These are phyloP conservation scores for Gracilinanus agilis DNA, from an alignment of 2,113 vertebrate species.

Conservation along the genomic window DNA sequence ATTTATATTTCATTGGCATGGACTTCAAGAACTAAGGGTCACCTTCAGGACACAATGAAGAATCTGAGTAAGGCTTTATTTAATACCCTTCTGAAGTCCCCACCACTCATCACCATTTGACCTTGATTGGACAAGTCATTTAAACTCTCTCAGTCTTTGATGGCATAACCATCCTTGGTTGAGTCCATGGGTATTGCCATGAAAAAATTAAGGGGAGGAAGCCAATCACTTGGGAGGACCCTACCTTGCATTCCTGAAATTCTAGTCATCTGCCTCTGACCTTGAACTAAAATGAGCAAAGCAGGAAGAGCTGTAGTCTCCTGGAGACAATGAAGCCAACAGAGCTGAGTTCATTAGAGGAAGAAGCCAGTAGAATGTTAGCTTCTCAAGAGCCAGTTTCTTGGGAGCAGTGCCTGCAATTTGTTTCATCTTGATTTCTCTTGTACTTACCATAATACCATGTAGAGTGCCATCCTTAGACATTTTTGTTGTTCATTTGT, in stretches of 20 bases:
- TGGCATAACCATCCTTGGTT: background rate
- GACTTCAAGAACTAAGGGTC: background rate
- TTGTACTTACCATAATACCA: background rate
- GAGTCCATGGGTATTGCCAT: background rate
- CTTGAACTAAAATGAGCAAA: background rate
- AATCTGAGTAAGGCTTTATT: background rate
- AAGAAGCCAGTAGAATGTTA: background rate
- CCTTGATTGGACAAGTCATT: background rate
- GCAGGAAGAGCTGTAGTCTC: background rate
- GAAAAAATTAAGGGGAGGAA: background rate
- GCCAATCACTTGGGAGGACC: background rate
- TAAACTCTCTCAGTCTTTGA: background rate
- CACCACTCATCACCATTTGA: background rate
- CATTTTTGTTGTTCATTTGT: background rate
- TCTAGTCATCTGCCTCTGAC: background rate
- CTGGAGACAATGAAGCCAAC: background rate
- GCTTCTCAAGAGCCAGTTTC: background rate
- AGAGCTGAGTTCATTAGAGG: background rate
- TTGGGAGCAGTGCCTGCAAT: background rate
- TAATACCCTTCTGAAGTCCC: background rate
- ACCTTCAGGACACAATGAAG: background rate
- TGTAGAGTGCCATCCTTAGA: background rate
- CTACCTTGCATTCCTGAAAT: background rate
- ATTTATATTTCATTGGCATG: background rate
- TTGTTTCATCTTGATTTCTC: background rate